Evolutionary conservation across 1,140 invertebrate genomes (phyloP).

Genomic region (Macrobrachium rosenbergii): DNA sequence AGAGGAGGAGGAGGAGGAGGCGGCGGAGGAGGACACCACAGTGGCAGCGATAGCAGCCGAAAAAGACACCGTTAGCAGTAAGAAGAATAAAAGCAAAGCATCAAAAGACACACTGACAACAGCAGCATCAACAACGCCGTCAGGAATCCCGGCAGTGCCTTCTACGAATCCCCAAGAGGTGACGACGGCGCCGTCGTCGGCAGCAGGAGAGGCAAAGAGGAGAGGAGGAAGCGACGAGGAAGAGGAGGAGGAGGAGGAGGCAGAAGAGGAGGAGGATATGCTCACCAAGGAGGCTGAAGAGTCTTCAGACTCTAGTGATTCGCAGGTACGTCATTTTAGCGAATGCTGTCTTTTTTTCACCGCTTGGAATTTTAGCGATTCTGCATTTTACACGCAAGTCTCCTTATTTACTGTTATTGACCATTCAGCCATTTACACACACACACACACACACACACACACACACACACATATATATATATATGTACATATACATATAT

Average conservation of each 20-base stretch:
- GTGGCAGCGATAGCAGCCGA: background rate
- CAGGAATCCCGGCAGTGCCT: slow-evolving; percentile 1
- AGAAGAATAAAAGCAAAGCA: background rate
- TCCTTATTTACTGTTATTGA: too few species aligned
- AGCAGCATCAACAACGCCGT: background rate
- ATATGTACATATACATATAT: too few species aligned
- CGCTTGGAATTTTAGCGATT: too few species aligned
- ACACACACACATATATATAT: too few species aligned
- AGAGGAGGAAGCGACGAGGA: slow-evolving; percentile 28
- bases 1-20: background rate
- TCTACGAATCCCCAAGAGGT: background rate
- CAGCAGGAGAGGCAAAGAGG: background rate
- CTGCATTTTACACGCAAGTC: too few species aligned
- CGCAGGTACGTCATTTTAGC: slow-evolving; percentile 23
- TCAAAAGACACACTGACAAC: background rate
- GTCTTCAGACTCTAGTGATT: slow-evolving; percentile 49
- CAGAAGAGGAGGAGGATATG: slow-evolving; percentile 57
- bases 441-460: too few species aligned
- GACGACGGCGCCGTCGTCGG: too few species aligned
- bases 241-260: slow-evolving; percentile 49
- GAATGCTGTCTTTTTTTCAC: background rate
- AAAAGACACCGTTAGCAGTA: background rate
- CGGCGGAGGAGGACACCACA: background rate
- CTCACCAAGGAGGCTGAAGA: slow-evolving; percentile 55
- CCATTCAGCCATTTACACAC: too few species aligned